Conservation (phyloP, 2,888 invertebrate species). For the Pristionchus fissidentatus region DNA sequence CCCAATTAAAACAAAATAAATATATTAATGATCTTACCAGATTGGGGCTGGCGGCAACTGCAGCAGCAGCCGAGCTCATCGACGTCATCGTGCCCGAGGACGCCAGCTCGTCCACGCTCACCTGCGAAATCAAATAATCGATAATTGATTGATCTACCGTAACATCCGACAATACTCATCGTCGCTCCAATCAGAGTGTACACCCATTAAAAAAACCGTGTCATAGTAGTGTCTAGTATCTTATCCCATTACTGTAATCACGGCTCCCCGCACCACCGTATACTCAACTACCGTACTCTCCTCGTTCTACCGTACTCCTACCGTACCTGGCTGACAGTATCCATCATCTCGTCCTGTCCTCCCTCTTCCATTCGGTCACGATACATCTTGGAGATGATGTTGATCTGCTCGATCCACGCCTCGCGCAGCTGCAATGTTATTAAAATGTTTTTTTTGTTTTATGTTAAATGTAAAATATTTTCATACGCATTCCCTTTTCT, state of each 20-base stretch:
- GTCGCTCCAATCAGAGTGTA: background rate
- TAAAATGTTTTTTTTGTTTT: background rate
- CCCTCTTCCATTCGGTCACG: constrained; percentile 44
- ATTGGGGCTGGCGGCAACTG: background rate
- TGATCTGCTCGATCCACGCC: constrained; percentile 70
- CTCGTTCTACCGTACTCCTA: background rate
- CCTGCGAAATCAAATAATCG: background rate
- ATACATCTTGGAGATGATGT: constrained; percentile 56
- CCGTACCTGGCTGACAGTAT: constrained; percentile 51
- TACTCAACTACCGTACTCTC: background rate
- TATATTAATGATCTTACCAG: too few species aligned
- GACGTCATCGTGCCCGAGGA: constrained; percentile 22
- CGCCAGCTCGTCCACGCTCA: constrained; percentile 45
- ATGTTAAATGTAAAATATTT: background rate
- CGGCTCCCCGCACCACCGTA: background rate
- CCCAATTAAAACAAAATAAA: too few species aligned
- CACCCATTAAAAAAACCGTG: background rate
- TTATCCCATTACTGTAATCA: background rate
- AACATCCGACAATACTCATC: background rate
- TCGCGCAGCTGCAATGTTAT: constrained; percentile 55
- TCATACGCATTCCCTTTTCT: too few species aligned
- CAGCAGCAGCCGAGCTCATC: background rate
- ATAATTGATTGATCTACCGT: background rate
- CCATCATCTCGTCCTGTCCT: constrained; percentile 53
- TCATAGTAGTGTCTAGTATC: background rate